phyloP scores from a whole-genome alignment of 2,113 vertebrate genomes.

The Tragelaphus buxtoni region DNA sequence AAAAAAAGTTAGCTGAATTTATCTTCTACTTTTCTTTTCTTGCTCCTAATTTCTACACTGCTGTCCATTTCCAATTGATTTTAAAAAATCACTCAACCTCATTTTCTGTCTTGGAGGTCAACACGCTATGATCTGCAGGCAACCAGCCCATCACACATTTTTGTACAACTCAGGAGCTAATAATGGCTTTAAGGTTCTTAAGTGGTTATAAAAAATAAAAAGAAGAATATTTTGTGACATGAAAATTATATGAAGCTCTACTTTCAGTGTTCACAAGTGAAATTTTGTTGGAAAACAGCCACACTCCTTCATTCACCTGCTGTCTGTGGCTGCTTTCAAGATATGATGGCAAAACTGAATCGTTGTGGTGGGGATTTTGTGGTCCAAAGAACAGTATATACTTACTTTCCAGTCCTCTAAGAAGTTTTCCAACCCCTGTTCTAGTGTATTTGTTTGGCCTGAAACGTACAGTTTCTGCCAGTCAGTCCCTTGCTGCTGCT shows the following conservation, averaged over 20 bases:
- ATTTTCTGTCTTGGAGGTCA: neutral
- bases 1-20: neutral
- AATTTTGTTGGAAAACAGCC: neutral
- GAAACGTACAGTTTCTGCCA: neutral
- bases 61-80: neutral
- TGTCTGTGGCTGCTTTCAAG: neutral
- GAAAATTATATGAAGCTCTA: neutral
- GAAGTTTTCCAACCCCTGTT: neutral
- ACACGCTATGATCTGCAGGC: neutral
- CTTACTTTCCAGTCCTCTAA: neutral
- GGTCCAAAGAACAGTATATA: neutral
- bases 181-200: neutral
- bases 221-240: neutral
- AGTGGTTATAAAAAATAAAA: neutral
- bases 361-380: neutral
- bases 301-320: accelerated
- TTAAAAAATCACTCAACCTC: neutral
- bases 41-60: neutral
- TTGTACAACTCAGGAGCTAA: neutral
- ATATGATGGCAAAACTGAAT: neutral
- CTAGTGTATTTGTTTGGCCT: neutral
- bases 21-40: neutral
- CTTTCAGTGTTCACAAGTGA: neutral
- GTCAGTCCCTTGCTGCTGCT: neutral
- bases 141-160: neutral